phyloP scores from a whole-genome alignment of 2,113 vertebrate genomes.

The Hucho hucho region DNA sequence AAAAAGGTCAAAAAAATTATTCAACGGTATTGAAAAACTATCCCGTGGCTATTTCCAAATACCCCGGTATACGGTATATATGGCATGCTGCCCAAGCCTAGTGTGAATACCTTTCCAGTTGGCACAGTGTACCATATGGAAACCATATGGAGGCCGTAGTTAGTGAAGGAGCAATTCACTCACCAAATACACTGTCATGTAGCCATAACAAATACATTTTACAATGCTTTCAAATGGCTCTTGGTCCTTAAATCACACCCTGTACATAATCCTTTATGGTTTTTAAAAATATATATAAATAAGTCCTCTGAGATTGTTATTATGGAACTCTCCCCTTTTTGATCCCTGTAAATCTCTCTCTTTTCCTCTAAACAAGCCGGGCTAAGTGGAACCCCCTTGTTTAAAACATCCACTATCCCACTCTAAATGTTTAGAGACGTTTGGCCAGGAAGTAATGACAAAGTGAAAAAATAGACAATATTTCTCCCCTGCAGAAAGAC shows the following conservation, averaged over 20 bases:
- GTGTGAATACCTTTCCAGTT: not conserved
- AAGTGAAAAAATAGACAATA: too few relatives aligned
- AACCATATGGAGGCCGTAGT: not conserved
- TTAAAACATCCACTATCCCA: constrained; percentile 35
- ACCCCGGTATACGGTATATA: too few relatives aligned
- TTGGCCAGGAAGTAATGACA: constrained; percentile 15
- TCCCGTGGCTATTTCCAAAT: too few relatives aligned
- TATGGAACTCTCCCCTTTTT: not conserved
- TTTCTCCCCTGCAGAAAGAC: too few relatives aligned
- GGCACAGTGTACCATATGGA: not conserved
- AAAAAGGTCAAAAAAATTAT: too few relatives aligned
- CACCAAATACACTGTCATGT: not conserved
- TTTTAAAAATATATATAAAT: too few relatives aligned
- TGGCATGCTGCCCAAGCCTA: too few relatives aligned
- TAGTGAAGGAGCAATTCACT: not conserved
- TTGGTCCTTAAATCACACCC: not conserved
- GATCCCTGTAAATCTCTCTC: constrained; percentile 46
- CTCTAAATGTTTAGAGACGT: constrained; percentile 55
- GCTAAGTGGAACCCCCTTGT: constrained; percentile 40
- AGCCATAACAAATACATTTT: not conserved
- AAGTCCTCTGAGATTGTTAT: not conserved
- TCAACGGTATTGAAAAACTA: too few relatives aligned
- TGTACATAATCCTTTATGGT: constrained; percentile 1
- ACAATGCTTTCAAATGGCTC: not conserved
- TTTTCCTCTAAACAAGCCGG: constrained; percentile 55